Conservation (phyloP, 53 echinoderm and acorn worm genomes). For the Patiria pectinifera region DNA sequence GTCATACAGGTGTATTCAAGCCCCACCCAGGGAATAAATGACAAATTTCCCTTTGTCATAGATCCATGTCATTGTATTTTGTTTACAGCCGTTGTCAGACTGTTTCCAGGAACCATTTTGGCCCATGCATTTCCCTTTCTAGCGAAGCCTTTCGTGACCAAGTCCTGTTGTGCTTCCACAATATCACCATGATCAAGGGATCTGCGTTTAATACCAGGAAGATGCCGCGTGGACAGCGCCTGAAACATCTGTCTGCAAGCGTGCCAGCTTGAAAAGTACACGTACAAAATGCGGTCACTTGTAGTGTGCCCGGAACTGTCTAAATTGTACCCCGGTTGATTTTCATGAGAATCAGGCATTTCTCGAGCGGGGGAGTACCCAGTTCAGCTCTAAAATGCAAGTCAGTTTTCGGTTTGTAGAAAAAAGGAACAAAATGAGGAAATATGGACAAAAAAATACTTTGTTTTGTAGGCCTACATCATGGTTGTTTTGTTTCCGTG, state of each 20-base stretch:
- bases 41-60: neutral
- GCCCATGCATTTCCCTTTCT: constrained; percentile 2
- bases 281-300: neutral
- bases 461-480: neutral
- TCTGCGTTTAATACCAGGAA: neutral
- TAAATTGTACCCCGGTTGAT: neutral
- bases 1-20: neutral
- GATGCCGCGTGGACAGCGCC: neutral
- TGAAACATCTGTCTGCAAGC: neutral
- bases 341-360: neutral
- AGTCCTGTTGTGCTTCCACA: neutral
- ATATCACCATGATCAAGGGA: neutral
- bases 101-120: constrained; percentile 11
- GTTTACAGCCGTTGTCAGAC: constrained; percentile 12
- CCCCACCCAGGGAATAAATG: neutral
- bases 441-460: neutral
- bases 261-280: neutral
- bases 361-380: neutral
- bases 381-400: neutral
- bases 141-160: neutral
- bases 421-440: neutral
- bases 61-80: constrained; percentile 1
- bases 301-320: neutral
- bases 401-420: neutral
- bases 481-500: neutral